Conservation (phyloP, 2,797 vertebrate genomes). For the Pelobates cultripes region DNA sequence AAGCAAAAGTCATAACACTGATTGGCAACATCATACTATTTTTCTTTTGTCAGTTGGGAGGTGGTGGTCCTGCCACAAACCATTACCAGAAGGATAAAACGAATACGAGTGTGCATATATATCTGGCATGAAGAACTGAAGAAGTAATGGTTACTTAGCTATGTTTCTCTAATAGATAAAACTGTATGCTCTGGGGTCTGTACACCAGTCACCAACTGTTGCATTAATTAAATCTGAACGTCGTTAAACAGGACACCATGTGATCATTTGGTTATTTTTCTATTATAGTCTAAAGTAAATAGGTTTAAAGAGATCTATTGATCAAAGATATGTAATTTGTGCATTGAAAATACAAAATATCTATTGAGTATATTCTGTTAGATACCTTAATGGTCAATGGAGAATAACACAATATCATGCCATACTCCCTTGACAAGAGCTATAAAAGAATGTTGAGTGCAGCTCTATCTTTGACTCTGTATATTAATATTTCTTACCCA, state of each 20-base stretch:
- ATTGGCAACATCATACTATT: constrained; percentile 14
- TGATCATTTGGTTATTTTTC: not conserved
- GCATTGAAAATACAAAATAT: no score
- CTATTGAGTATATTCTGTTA: no score
- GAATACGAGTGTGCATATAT: not conserved
- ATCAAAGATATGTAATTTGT: no score
- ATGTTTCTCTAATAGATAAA: constrained; percentile 11
- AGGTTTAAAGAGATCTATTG: no score
- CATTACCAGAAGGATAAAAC: constrained; percentile 25
- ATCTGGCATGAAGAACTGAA: constrained; percentile 5
- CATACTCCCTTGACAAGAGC: no score
- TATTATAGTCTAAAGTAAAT: not conserved
- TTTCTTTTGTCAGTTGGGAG: constrained; percentile 27
- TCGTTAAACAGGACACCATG: constrained; percentile 3
- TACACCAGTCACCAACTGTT: constrained; percentile 5
- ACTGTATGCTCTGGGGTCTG: not conserved
- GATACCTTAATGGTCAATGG: no score
- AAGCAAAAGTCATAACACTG: constrained; percentile 25
- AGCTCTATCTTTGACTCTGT: no score
- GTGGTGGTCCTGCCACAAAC: constrained; percentile 15
- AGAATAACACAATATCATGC: no score
- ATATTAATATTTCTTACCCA: no score
- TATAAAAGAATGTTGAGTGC: no score
- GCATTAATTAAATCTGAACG: not conserved
- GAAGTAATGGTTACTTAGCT: constrained; percentile 35